These are phyloP conservation scores for Watsonalla binaria DNA, from an alignment of 2,888 invertebrate species.

Conservation along the genomic window DNA sequence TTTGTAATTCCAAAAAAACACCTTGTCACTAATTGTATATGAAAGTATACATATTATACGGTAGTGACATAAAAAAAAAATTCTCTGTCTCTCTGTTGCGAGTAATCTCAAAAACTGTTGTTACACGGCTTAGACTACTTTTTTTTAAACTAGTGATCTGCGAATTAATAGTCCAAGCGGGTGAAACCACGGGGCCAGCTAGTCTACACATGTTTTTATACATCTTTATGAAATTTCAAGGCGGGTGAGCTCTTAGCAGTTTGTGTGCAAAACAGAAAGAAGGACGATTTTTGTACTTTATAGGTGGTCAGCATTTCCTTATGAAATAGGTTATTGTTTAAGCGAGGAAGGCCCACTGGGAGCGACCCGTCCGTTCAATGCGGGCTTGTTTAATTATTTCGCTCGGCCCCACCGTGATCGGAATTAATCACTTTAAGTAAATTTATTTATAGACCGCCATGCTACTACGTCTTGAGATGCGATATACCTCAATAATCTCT, in stretches of 20 bases:
- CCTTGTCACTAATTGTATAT: too few relatives aligned
- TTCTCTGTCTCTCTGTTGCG: too few relatives aligned
- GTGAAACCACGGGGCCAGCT: too few relatives aligned
- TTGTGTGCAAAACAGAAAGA: slow-evolving; percentile 6
- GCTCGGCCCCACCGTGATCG: slow-evolving; percentile 58
- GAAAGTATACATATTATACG: too few relatives aligned
- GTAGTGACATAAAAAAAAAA: too few relatives aligned
- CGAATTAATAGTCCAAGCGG: too few relatives aligned
- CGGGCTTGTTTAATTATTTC: slow-evolving; percentile 74
- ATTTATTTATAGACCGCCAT: slow-evolving; percentile 43
- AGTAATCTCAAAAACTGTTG: too few relatives aligned
- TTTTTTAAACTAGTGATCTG: too few relatives aligned
- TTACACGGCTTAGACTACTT: too few relatives aligned
- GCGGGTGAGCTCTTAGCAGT: neutral
- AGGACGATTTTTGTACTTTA: slow-evolving; percentile 31
- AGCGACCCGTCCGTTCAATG: slow-evolving; percentile 39
- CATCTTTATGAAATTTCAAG: too few relatives aligned
- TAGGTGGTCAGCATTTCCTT: slow-evolving; percentile 38
- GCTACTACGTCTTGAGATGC: slow-evolving; percentile 11
- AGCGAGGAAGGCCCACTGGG: slow-evolving; percentile 43
- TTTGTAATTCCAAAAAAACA: too few relatives aligned
- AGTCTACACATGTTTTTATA: too few relatives aligned
- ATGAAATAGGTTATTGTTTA: slow-evolving; percentile 54
- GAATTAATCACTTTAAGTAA: slow-evolving; percentile 60
- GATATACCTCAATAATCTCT: slow-evolving; percentile 18